phyloP scores from a whole-genome alignment of 2,797 vertebrate genomes.

The Scomberomorus guttatus region DNA sequence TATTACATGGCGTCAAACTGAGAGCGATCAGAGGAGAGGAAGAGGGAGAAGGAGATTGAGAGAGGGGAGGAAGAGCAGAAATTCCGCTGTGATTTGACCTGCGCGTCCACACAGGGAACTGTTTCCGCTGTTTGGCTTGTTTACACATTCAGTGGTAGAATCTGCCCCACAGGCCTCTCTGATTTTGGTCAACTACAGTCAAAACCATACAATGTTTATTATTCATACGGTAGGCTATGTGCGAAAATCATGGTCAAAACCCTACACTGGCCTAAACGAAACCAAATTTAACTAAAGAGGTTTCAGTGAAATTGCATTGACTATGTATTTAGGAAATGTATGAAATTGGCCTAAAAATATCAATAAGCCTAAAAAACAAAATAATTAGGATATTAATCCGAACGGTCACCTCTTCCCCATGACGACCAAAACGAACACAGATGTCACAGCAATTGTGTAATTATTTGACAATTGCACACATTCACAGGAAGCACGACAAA shows the following conservation, averaged over 20 bases:
- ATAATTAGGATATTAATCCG: neutral
- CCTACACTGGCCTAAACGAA: neutral
- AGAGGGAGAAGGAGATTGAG: constrained; percentile 29
- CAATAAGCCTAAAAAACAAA: neutral
- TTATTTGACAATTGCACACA: neutral
- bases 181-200: neutral
- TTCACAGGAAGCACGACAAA: fast-evolving
- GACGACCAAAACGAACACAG: neutral
- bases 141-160: constrained; percentile 4
- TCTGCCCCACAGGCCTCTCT: neutral
- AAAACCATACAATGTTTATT: neutral
- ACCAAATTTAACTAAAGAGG: too few relatives aligned
- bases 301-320: neutral
- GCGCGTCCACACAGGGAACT: constrained; percentile 30
- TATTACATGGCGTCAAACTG: constrained; percentile 80
- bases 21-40: constrained; percentile 69
- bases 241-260: neutral
- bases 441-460: neutral
- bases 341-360: neutral
- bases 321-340: too few relatives aligned
- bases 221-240: neutral
- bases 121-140: constrained; percentile 26
- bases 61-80: constrained; percentile 27
- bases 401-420: neutral
- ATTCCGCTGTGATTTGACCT: constrained; percentile 66